Evolutionary conservation across 2,888 invertebrate species (phyloP).

Genomic region (Erebia palarica): DNA sequence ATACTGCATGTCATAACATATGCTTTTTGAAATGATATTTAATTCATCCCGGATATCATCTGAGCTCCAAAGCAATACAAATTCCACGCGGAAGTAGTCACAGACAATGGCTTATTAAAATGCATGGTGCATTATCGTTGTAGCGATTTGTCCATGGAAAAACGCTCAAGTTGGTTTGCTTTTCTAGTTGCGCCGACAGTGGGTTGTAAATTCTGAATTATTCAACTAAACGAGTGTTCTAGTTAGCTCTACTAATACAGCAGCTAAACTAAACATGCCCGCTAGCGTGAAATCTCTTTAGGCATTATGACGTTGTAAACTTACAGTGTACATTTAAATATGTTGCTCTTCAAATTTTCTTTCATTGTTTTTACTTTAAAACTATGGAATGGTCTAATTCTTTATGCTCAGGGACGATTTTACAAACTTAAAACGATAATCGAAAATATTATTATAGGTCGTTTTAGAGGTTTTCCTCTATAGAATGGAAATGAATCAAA

Average conservation of each 20-base stretch:
- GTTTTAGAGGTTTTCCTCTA: too few species aligned
- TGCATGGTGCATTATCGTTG: too few species aligned
- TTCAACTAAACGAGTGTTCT: constrained; percentile 40
- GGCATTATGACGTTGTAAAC: background rate
- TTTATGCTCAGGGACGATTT: background rate
- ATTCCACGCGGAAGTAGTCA: too few species aligned
- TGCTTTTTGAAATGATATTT: too few species aligned
- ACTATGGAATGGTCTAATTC: background rate
- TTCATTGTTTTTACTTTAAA: background rate
- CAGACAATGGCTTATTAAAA: too few species aligned
- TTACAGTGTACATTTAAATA: background rate
- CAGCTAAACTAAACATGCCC: constrained; percentile 11
- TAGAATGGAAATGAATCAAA: too few species aligned
- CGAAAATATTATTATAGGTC: too few species aligned
- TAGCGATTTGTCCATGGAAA: background rate
- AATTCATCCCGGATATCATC: too few species aligned
- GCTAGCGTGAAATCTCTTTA: background rate
- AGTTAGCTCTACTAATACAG: constrained; percentile 34
- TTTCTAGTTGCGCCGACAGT: constrained; percentile 37
- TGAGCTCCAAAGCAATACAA: too few species aligned
- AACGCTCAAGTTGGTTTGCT: constrained; percentile 23
- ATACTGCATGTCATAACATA: too few species aligned
- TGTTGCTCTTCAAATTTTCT: background rate
- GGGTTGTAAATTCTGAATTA: constrained; percentile 40
- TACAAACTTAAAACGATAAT: too few species aligned